Percentiles rank a stretch among this genome's conserved stretches.
These are phyloP conservation scores for Xenotilapia leptura DNA, from an alignment of 2,113 vertebrate genomes.

Conservation along the genomic window DNA sequence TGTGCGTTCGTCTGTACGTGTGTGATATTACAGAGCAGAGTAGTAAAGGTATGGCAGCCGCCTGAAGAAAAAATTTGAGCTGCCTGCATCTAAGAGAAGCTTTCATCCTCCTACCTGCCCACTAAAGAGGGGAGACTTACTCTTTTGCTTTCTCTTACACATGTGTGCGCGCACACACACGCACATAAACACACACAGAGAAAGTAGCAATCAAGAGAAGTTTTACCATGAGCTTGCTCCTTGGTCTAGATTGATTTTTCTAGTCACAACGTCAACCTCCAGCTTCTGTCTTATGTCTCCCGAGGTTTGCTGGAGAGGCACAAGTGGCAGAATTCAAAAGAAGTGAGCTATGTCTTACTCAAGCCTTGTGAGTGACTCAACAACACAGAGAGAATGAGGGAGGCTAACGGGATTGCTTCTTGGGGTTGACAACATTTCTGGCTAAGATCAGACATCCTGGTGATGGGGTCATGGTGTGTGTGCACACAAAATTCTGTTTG, in stretches of 20 bases:
- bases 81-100: conserved; percentile 48
- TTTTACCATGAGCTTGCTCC: background rate
- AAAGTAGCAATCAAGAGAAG: conserved; percentile 21
- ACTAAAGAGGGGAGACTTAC: conserved; percentile 12
- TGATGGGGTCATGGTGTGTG: background rate
- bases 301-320: conserved; percentile 1
- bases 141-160: background rate
- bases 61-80: conserved; percentile 49
- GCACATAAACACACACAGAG: background rate
- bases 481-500: background rate
- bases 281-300: conserved; percentile 30
- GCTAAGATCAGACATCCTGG: background rate
- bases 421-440: background rate
- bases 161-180: background rate
- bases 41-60: conserved; percentile 47
- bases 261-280: conserved; percentile 21
- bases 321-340: background rate
- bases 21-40: conserved; percentile 47
- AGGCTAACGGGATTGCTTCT: background rate
- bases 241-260: conserved; percentile 38
- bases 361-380: background rate
- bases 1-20: conserved; percentile 16
- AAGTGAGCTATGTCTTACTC: background rate
- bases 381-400: background rate
- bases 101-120: conserved; percentile 63